Percentiles rank a stretch among this genome's conserved stretches.
phyloP scores from a whole-genome alignment of 2,888 invertebrate genomes.

The Parasteatoda lunata region DNA sequence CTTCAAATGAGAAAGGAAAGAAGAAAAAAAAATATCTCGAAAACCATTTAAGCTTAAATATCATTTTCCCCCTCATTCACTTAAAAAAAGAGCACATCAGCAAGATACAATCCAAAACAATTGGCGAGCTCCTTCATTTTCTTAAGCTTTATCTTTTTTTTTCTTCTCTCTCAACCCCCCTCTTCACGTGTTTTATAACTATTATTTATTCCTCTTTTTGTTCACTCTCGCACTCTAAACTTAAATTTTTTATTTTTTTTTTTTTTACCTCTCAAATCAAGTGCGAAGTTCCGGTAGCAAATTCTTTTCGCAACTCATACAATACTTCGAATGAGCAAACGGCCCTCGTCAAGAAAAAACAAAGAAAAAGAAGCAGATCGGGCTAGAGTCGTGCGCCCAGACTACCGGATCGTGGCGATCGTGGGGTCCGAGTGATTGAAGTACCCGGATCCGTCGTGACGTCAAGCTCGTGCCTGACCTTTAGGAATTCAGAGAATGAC shows the following conservation, averaged over 20 bases:
- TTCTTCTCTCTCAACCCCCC: not conserved
- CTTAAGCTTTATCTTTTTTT: not conserved
- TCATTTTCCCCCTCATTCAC: not conserved
- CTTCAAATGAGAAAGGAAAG: no score
- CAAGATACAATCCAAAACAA: no score
- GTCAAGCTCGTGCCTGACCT: conserved; percentile 66
- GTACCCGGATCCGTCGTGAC: conserved; percentile 67
- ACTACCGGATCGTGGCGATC: conserved; percentile 56
- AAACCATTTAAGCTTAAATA: not conserved
- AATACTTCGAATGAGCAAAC: conserved; percentile 21
- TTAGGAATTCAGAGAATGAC: conserved; percentile 62
- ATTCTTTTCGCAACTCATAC: conserved; percentile 30
- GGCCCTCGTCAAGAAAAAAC: conserved; percentile 12
- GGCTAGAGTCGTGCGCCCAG: conserved; percentile 61
- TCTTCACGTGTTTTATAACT: no score
- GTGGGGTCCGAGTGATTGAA: conserved; percentile 50
- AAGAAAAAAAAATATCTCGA: not conserved
- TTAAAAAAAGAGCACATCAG: not conserved
- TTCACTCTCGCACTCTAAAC: no score
- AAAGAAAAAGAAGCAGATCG: conserved; percentile 42
- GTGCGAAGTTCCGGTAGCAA: conserved; percentile 63
- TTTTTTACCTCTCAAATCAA: not conserved
- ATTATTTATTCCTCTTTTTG: no score
- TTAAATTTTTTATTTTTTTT: no score
- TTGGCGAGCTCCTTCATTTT: not conserved